Evolutionary conservation across 1,140 invertebrate genomes (phyloP).

Genomic region (Formica selysi): DNA sequence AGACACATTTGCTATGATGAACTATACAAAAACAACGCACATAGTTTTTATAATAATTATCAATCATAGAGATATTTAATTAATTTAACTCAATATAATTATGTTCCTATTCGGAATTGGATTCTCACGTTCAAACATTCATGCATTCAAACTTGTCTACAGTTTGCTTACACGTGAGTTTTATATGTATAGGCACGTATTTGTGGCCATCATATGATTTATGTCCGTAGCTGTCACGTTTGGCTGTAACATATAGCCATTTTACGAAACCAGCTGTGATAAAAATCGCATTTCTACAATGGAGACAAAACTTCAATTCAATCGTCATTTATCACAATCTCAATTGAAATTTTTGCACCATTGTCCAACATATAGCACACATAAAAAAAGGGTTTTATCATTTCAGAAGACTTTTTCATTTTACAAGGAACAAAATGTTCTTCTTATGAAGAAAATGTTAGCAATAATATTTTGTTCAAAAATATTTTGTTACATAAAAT

Average conservation of each 20-base stretch:
- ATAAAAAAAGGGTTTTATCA: neutral
- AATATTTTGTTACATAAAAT: neutral
- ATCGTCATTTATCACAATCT: neutral
- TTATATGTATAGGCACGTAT: conserved; percentile 18
- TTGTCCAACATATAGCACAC: neutral
- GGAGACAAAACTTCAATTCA: conserved; percentile 18
- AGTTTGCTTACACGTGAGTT: conserved; percentile 15
- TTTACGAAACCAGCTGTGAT: conserved; percentile 32
- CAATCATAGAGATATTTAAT: neutral
- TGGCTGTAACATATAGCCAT: conserved; percentile 17
- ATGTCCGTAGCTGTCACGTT: conserved; percentile 40
- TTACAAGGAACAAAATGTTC: neutral
- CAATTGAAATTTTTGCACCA: conserved; percentile 12
- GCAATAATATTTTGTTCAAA: no score
- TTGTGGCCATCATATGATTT: conserved; percentile 39
- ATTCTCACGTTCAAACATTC: conserved; percentile 34
- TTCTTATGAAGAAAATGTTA: neutral
- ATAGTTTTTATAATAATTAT: neutral
- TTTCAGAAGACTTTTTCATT: neutral
- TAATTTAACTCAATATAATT: neutral
- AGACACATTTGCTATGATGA: neutral
- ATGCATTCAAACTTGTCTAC: conserved; percentile 9
- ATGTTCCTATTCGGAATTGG: conserved; percentile 1
- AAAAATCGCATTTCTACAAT: conserved; percentile 26
- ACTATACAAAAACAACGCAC: neutral